These are phyloP conservation scores for Epinephelus coioides DNA, from an alignment of 2,797 vertebrate genomes.

Conservation along the genomic window DNA sequence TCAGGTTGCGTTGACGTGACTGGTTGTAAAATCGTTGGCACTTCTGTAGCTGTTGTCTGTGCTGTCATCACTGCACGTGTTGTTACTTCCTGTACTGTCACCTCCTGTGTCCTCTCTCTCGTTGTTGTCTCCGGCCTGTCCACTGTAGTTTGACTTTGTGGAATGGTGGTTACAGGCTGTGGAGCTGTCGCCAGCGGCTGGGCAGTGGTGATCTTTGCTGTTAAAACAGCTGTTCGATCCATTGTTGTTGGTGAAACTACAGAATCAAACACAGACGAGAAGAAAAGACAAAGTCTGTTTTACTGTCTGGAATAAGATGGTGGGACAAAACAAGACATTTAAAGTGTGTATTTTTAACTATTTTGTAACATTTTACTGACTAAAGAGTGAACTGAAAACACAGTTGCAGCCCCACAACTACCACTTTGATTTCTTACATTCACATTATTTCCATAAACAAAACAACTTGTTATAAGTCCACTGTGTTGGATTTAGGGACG, in stretches of 20 bases:
- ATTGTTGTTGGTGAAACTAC: constrained; percentile 38
- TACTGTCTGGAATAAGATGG: too few species aligned
- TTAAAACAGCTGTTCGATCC: constrained; percentile 3
- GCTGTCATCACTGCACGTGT: not conserved
- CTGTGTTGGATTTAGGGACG: too few species aligned
- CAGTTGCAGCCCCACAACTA: too few species aligned
- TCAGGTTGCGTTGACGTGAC: not conserved
- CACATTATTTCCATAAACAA: too few species aligned
- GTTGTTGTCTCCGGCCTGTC: not conserved
- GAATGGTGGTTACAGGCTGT: accelerated
- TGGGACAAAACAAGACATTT: too few species aligned
- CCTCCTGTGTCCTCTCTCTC: not conserved
- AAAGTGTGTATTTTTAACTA: too few species aligned
- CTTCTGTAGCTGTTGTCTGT: not conserved
- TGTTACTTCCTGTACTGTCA: not conserved
- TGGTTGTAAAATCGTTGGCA: not conserved
- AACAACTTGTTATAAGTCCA: too few species aligned
- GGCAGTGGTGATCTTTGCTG: not conserved
- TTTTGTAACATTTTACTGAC: too few species aligned
- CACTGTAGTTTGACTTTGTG: not conserved
- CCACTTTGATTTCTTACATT: too few species aligned
- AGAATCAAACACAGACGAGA: not conserved
- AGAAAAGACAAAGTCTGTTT: not conserved
- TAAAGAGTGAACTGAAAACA: too few species aligned
- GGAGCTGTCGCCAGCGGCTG: not conserved